Evolutionary conservation across 2,888 invertebrate genomes (phyloP).

Genomic region (Drosophila greeni): DNA sequence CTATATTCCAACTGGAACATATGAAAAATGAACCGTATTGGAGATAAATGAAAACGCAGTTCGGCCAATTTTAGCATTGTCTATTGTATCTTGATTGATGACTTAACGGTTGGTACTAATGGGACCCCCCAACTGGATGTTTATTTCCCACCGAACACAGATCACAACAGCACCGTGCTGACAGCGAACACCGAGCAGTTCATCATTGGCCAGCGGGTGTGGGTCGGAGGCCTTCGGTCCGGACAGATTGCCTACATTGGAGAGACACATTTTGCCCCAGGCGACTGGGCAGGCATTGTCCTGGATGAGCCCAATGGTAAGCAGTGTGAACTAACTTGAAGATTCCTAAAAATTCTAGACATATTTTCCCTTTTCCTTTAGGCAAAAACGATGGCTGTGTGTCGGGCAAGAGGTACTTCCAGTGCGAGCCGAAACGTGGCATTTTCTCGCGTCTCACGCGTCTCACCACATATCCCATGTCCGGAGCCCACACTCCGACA

Average conservation of each 20-base stretch:
- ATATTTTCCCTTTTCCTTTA: constrained; percentile 66
- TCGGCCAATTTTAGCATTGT: constrained; percentile 33
- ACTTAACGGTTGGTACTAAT: constrained; percentile 22
- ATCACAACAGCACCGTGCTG: constrained; percentile 90
- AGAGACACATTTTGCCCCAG: constrained; percentile 97
- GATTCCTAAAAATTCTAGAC: too few species aligned
- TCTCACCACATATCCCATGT: constrained; percentile 86
- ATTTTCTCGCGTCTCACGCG: constrained; percentile 94
- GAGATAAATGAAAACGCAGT: constrained; percentile 30
- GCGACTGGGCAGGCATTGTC: constrained; percentile 98
- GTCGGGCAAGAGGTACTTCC: constrained; percentile 94
- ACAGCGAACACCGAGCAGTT: constrained; percentile 97
- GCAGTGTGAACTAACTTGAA: background rate
- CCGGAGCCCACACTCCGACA: constrained; percentile 80
- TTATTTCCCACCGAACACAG: constrained; percentile 59
- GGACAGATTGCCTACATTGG: constrained; percentile 93
- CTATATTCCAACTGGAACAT: constrained; percentile 11
- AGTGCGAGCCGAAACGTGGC: constrained; percentile 94
- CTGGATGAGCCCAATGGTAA: constrained; percentile 94
- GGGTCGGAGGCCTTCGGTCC: constrained; percentile 94
- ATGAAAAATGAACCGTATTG: constrained; percentile 17
- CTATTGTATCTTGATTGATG: constrained; percentile 34
- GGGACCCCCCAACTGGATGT: constrained; percentile 26
- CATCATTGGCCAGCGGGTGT: constrained; percentile 96
- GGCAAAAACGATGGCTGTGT: constrained; percentile 99